A percentile compares a stretch with the other conserved stretches of the same genome.
These are phyloP conservation scores for Choloepus hoffmanni DNA, from an alignment of 2,113 vertebrate genomes.

Conservation along the genomic window DNA sequence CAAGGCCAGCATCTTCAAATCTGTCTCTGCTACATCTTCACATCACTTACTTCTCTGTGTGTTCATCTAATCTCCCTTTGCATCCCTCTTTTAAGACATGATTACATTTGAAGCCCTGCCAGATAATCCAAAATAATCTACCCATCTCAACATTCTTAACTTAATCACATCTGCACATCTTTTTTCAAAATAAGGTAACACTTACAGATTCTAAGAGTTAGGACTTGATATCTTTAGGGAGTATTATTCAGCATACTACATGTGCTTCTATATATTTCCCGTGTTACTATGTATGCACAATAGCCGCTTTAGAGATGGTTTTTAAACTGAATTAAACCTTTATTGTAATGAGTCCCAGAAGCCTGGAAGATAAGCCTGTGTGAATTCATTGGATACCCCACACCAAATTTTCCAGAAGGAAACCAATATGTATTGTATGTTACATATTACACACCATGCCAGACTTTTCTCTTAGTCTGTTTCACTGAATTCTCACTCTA, in stretches of 20 bases:
- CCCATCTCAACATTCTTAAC: not conserved
- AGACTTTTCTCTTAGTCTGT: not conserved
- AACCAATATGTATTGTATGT: not conserved
- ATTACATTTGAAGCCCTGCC: not conserved
- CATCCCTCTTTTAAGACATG: not conserved
- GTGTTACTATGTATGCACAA: not conserved
- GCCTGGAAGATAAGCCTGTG: not conserved
- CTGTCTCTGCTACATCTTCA: not conserved
- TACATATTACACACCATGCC: not conserved
- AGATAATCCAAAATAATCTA: not conserved
- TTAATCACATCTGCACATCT: not conserved
- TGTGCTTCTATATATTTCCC: not conserved
- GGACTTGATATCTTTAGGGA: not conserved
- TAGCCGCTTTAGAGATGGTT: not conserved
- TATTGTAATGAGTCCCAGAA: not conserved
- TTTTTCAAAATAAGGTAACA: constrained; percentile 14
- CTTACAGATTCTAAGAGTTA: not conserved
- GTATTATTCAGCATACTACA: not conserved
- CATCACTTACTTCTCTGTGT: not conserved
- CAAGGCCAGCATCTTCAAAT: not conserved
- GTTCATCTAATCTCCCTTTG: not conserved
- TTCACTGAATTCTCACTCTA: not conserved
- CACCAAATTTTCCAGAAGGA: not conserved
- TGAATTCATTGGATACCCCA: not conserved
- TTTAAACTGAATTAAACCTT: not conserved